Conservation (phyloP, 2,888 invertebrate species). For the Microdon myrmicae region DNA sequence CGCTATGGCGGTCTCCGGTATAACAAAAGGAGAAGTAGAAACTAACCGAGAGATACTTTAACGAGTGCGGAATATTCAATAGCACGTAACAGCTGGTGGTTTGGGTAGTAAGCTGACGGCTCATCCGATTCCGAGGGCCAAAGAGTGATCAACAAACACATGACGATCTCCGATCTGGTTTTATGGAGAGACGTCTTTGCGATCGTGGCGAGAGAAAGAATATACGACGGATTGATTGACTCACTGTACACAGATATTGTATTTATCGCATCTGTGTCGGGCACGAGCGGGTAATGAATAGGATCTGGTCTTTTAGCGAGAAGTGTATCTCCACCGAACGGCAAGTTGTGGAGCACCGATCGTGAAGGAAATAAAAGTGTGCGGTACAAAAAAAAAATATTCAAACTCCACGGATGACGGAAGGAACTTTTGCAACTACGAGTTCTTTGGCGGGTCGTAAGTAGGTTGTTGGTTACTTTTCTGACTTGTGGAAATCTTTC, state of each 20-base stretch:
- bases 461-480: conserved; percentile 3
- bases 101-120: conserved; percentile 17
- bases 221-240: conserved; percentile 64
- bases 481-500: not conserved
- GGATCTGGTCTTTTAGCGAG: conserved; percentile 30
- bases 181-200: conserved; percentile 10
- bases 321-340: conserved; percentile 23
- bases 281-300: conserved; percentile 32
- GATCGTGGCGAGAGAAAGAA: conserved; percentile 35
- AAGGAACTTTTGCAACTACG: conserved; percentile 47
- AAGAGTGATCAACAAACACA: conserved; percentile 6
- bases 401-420: conserved; percentile 29
- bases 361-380: conserved; percentile 9
- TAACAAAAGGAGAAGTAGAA: conserved; percentile 31
- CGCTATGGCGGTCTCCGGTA: conserved; percentile 18
- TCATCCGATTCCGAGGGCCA: conserved; percentile 1
- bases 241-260: conserved; percentile 55
- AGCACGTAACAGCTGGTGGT: conserved; percentile 41
- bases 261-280: not conserved
- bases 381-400: conserved; percentile 9
- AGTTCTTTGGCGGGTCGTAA: conserved; percentile 27
- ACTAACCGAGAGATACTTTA: conserved; percentile 41
- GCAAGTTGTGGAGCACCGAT: conserved; percentile 19
- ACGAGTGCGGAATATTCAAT: conserved; percentile 41
- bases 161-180: conserved; percentile 28